phyloP scores from a whole-genome alignment of 2,113 vertebrate species.

The Rhinichthys klamathensis region DNA sequence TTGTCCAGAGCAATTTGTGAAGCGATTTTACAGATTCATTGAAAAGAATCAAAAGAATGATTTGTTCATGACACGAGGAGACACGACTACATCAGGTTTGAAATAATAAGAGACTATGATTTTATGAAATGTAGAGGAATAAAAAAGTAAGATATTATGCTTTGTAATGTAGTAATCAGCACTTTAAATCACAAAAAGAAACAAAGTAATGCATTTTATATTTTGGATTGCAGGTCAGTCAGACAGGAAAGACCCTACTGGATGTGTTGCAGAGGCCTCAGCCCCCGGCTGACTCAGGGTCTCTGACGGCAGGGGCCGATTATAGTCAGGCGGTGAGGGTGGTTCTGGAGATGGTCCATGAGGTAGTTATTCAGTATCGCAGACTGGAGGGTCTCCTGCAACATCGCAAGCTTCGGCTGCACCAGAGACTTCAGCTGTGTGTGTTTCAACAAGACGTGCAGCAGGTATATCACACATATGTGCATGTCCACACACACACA shows the following conservation, averaged over 20 bases:
- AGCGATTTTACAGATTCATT: background rate
- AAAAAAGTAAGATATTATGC: background rate
- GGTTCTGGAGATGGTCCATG: constrained; percentile 85
- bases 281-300: constrained; percentile 83
- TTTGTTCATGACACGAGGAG: background rate
- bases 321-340: constrained; percentile 88
- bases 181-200: background rate
- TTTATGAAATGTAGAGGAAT: background rate
- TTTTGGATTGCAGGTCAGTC: constrained; percentile 69
- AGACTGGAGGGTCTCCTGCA: constrained; percentile 94
- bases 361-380: constrained; percentile 88
- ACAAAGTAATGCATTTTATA: background rate
- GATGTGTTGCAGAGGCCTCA: constrained; percentile 75
- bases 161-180: background rate
- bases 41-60: background rate
- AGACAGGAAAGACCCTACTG: constrained; percentile 75
- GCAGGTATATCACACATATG: constrained; percentile 79
- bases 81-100: background rate
- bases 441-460: constrained; percentile 98
- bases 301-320: constrained; percentile 85
- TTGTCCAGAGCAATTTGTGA: background rate
- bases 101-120: background rate
- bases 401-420: constrained; percentile 93
- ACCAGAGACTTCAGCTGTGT: constrained; percentile 95
- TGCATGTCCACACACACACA: background rate